Percentiles rank a stretch among this genome's conserved stretches.
Evolutionary conservation across 2,113 vertebrate species (phyloP).

Genomic region (Aythya baeri): DNA sequence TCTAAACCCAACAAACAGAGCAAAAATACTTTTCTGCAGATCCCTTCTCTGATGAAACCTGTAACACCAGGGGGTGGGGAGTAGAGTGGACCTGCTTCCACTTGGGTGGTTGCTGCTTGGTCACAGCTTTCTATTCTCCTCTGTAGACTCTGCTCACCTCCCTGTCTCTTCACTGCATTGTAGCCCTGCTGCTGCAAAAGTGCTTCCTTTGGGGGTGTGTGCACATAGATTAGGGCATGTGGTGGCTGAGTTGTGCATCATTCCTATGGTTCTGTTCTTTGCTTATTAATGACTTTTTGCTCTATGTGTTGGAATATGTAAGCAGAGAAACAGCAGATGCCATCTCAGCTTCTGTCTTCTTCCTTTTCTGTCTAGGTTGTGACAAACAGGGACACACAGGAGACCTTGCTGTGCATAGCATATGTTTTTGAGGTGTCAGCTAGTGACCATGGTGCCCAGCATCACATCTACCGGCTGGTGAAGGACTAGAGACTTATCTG

Average conservation of each 20-base stretch:
- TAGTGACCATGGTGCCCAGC: constrained; percentile 92
- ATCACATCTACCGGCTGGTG: constrained; percentile 95
- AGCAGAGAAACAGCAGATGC: neutral
- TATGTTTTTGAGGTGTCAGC: constrained; percentile 96
- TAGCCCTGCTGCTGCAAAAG: neutral
- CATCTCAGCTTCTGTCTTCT: neutral
- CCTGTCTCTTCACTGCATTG: neutral
- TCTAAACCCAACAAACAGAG: neutral
- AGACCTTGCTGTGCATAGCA: constrained; percentile 91
- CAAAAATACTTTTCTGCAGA: neutral
- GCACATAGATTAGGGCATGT: neutral
- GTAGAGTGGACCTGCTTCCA: neutral
- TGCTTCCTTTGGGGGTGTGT: neutral
- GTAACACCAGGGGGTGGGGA: neutral
- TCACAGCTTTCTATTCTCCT: neutral
- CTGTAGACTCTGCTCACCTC: neutral
- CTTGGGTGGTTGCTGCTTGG: neutral
- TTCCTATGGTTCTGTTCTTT: neutral
- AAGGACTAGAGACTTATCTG: constrained; percentile 86
- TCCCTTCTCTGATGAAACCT: neutral
- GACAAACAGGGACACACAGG: constrained; percentile 93
- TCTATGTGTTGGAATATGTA: neutral
- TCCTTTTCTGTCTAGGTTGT: constrained; percentile 84
- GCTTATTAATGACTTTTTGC: neutral
- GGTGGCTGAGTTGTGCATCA: neutral